Conservation (phyloP, 37 sponge, comb jelly and placozoan species). For the Cliona cf. orientalis region DNA sequence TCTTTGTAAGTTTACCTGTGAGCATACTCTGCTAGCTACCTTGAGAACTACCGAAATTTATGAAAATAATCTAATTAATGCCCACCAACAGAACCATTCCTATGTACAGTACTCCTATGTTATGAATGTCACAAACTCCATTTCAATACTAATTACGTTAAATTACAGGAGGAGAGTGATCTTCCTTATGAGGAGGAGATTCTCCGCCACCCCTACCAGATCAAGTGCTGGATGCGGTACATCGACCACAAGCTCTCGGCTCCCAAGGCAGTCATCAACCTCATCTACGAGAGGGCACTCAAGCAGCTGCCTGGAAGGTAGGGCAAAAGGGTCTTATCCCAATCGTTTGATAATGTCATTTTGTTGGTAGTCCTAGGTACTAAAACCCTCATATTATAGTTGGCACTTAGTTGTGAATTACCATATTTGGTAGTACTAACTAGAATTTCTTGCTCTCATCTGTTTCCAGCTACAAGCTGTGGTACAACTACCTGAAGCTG, state of each 20-base stretch:
- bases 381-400: neutral
- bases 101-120: neutral
- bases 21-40: neutral
- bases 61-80: conserved; percentile 1
- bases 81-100: neutral
- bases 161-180: conserved; percentile 86
- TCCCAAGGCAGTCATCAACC: conserved; percentile 77
- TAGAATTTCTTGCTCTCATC: neutral
- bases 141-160: too few species aligned
- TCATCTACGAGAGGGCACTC: conserved; percentile 93
- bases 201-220: conserved; percentile 93
- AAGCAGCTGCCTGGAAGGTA: conserved; percentile 98
- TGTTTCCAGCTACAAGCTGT: conserved; percentile 93
- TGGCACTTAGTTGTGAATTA: neutral
- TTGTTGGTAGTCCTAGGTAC: neutral
- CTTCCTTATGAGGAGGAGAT: conserved; percentile 97
- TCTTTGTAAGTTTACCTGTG: conserved; percentile 35
- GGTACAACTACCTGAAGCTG: conserved; percentile 95
- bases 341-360: too few species aligned
- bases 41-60: neutral
- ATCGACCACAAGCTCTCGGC: conserved; percentile 87
- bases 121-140: neutral
- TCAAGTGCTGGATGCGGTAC: conserved; percentile 96
- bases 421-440: neutral
- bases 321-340: neutral